These are phyloP conservation scores for Strix uralensis DNA, from an alignment of 2,113 vertebrate species.

Conservation along the genomic window DNA sequence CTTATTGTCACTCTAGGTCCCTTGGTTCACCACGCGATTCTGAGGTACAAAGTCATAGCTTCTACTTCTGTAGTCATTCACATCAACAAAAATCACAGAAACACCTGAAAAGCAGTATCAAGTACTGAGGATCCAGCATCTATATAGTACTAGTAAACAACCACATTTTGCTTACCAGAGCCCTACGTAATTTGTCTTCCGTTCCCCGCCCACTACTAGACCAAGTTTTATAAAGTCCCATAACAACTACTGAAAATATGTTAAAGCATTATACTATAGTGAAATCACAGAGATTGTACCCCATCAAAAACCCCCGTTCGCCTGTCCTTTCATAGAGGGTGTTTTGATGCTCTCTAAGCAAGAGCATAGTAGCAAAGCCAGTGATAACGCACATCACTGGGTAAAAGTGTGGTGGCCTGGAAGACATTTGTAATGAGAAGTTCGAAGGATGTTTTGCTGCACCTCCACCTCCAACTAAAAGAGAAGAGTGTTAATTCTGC, in stretches of 20 bases:
- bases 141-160: background rate
- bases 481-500: background rate
- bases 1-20: background rate
- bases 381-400: rapidly evolving
- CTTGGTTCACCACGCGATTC: background rate
- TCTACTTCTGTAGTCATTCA: background rate
- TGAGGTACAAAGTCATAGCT: background rate
- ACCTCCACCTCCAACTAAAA: background rate
- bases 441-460: background rate
- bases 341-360: background rate
- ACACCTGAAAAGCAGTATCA: background rate
- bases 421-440: background rate
- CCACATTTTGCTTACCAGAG: background rate
- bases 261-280: background rate
- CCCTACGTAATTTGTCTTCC: background rate
- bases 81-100: background rate
- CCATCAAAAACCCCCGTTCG: background rate
- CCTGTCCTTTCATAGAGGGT: background rate
- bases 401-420: background rate
- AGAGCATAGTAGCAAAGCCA: background rate
- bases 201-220: no score
- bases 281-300: background rate
- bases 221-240: background rate
- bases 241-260: background rate
- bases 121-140: background rate